Percentiles rank a stretch among this genome's conserved stretches.
phyloP scores from a whole-genome alignment of 2,797 vertebrate species.

The Coregonus ussuriensis region DNA sequence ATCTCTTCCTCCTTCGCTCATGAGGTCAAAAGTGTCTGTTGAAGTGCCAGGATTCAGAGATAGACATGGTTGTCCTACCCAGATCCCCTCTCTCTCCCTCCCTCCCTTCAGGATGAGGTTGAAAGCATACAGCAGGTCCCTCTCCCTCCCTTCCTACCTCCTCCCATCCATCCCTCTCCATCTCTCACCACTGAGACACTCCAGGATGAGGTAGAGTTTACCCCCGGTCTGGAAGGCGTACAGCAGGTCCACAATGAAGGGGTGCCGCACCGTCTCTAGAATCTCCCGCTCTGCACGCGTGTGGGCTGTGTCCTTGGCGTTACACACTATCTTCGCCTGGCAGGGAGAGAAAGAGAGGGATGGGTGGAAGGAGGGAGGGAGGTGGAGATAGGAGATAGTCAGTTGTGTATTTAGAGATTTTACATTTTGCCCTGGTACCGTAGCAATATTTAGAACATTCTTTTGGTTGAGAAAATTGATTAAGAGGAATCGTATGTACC shows the following conservation, averaged over 20 bases:
- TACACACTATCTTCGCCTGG: conserved; percentile 90
- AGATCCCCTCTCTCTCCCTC: not conserved
- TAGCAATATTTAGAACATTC: not conserved
- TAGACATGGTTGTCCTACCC: not conserved
- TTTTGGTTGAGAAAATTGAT: not conserved
- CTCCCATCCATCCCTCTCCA: not conserved
- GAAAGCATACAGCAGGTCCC: not conserved
- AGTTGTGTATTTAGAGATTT: not conserved
- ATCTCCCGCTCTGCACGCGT: conserved; percentile 89
- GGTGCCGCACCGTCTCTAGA: conserved; percentile 89
- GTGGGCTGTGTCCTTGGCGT: conserved; percentile 91
- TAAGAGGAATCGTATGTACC: conserved; percentile 63
- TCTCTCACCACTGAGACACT: conserved; percentile 87
- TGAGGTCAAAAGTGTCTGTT: too few relatives aligned
- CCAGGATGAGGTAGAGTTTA: conserved; percentile 94
- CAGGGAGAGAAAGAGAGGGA: not conserved
- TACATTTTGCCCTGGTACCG: not conserved
- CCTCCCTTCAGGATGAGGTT: too few relatives aligned
- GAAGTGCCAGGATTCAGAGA: not conserved
- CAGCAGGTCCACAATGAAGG: conserved; percentile 91
- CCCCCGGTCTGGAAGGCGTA: conserved; percentile 94
- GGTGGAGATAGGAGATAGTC: too few relatives aligned
- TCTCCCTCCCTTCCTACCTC: not conserved
- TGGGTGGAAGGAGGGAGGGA: too few relatives aligned
- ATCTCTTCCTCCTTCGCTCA: too few relatives aligned